phyloP scores from a whole-genome alignment of 2,113 vertebrate species.

The Sceloporus undulatus region DNA sequence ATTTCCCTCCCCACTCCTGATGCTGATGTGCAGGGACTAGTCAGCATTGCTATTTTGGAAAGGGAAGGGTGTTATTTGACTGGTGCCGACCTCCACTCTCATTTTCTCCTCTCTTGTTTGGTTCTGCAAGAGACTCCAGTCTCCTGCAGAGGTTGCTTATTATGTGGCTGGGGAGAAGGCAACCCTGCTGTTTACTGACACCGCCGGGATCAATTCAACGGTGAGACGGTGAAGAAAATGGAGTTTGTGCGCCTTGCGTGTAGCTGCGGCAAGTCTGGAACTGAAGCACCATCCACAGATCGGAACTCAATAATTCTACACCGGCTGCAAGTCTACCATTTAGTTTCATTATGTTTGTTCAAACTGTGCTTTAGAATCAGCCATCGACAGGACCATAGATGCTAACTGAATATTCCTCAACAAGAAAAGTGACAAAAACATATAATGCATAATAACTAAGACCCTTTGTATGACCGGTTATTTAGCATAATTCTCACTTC shows the following conservation, averaged over 20 bases:
- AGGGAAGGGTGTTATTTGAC: background rate
- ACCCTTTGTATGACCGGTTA: background rate
- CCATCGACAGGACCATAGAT: too few species aligned
- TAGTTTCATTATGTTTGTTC: background rate
- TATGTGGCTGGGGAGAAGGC: background rate
- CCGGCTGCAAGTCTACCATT: background rate
- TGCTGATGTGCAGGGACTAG: background rate
- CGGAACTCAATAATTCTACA: background rate
- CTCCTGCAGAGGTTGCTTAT: background rate
- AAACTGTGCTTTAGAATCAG: background rate
- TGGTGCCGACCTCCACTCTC: background rate
- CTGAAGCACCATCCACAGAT: background rate
- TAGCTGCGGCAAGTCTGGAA: background rate
- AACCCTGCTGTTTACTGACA: background rate
- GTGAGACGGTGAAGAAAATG: background rate
- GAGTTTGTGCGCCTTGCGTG: background rate
- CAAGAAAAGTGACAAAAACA: too few species aligned
- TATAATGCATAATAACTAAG: background rate
- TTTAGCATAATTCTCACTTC: background rate
- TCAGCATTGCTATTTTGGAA: background rate
- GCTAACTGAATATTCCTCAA: too few species aligned
- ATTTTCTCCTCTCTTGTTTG: background rate
- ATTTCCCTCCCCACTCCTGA: too few species aligned
- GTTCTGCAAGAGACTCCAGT: background rate
- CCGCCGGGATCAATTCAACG: background rate